Conservation (phyloP, 2,888 invertebrate genomes). For the Zootermopsis nevadensis region DNA sequence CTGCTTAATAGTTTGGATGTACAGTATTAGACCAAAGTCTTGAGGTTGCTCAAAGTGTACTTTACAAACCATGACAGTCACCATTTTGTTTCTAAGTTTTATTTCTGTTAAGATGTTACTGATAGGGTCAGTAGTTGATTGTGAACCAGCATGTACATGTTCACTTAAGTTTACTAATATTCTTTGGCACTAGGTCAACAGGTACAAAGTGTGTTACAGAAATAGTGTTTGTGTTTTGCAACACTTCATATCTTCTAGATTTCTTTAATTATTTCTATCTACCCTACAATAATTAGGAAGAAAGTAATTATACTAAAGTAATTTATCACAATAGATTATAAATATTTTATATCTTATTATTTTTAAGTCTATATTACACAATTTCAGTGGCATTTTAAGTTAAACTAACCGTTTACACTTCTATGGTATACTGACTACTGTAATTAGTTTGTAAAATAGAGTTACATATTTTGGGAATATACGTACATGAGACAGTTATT, state of each 20-base stretch:
- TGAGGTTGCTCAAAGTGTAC: no score
- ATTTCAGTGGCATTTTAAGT: background rate
- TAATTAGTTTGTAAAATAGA: background rate
- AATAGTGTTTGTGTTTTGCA: background rate
- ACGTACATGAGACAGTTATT: background rate
- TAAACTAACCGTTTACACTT: background rate
- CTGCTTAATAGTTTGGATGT: no score
- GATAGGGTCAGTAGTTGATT: no score
- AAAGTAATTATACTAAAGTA: constrained; percentile 11
- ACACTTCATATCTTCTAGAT: background rate
- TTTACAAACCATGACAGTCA: no score
- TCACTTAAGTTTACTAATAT: no score
- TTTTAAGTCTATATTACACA: background rate
- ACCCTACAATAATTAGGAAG: background rate
- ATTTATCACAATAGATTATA: constrained; percentile 30
- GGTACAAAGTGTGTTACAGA: no score
- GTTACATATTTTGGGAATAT: background rate
- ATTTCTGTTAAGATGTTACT: no score
- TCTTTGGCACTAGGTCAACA: no score
- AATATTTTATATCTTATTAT: background rate
- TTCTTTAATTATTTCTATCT: background rate
- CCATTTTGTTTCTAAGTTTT: no score
- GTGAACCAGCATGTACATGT: no score
- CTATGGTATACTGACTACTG: background rate
- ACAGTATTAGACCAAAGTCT: no score